A percentile compares a stretch with the other conserved stretches of the same genome.
phyloP scores from a whole-genome alignment of 1,140 invertebrate genomes.

The Anastatus disparis region DNA sequence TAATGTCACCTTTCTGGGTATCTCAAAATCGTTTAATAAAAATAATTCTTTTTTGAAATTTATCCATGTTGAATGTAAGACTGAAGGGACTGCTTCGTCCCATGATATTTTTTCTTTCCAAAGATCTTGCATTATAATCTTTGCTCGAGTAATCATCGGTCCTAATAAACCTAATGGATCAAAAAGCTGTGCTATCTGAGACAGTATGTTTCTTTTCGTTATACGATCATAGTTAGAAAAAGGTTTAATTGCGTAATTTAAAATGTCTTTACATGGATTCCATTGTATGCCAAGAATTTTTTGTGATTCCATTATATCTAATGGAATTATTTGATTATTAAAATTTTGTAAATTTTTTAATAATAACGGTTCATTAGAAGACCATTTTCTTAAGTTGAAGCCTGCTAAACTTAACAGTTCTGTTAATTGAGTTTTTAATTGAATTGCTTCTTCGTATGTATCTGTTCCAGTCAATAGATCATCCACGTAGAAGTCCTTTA shows the following conservation, averaged over 20 bases:
- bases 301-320: neutral
- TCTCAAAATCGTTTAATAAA: neutral
- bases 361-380: neutral
- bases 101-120: conserved; percentile 37
- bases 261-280: neutral
- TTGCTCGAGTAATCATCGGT: conserved; percentile 34
- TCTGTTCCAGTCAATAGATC: neutral
- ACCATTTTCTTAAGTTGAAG: neutral
- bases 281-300: neutral
- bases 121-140: conserved; percentile 44
- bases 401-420: neutral
- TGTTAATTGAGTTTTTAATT: neutral
- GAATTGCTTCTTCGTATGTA: neutral
- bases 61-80: neutral
- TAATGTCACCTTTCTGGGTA: neutral
- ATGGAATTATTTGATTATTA: neutral
- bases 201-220: conserved; percentile 39
- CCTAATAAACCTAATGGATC: conserved; percentile 41
- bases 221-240: no score
- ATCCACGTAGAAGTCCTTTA: neutral
- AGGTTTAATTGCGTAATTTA: neutral
- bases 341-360: neutral
- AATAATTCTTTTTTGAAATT: neutral
- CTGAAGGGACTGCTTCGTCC: conserved; percentile 34
- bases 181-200: conserved; percentile 40